phyloP scores from a whole-genome alignment of 2,888 invertebrate genomes.

The Coelopa pilipes region DNA sequence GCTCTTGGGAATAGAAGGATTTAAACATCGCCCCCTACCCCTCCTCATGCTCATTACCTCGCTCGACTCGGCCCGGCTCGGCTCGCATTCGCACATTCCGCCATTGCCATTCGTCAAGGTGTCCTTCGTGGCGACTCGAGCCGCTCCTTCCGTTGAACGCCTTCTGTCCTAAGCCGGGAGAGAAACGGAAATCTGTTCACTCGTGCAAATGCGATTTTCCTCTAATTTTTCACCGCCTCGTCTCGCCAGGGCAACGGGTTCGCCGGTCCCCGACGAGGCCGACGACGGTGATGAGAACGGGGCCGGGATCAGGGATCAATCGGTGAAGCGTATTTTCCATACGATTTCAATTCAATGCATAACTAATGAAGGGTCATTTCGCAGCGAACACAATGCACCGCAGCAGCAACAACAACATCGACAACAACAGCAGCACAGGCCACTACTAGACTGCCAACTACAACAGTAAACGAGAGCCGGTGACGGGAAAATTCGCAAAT shows the following conservation, averaged over 20 bases:
- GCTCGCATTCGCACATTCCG: no score
- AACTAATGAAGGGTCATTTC: constrained; percentile 54
- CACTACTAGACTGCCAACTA: neutral
- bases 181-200: constrained; percentile 11
- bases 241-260: neutral
- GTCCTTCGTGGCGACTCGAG: no score
- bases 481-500: constrained; percentile 28
- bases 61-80: no score
- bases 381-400: neutral
- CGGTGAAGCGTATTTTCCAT: constrained; percentile 54
- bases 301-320: constrained; percentile 40
- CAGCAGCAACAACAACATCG: no score
- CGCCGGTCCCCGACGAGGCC: neutral
- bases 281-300: constrained; percentile 27
- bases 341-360: constrained; percentile 58
- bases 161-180: neutral
- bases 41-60: no score
- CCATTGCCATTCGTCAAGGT: no score
- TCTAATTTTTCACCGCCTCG: neutral
- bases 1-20: no score
- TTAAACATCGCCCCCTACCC: no score
- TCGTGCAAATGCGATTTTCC: constrained; percentile 14
- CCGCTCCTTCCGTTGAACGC: neutral
- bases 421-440: no score
- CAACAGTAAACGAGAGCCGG: neutral